These are phyloP conservation scores for Ommatoiulus sabulosus DNA, from an alignment of 2,888 invertebrate genomes.

Conservation along the genomic window DNA sequence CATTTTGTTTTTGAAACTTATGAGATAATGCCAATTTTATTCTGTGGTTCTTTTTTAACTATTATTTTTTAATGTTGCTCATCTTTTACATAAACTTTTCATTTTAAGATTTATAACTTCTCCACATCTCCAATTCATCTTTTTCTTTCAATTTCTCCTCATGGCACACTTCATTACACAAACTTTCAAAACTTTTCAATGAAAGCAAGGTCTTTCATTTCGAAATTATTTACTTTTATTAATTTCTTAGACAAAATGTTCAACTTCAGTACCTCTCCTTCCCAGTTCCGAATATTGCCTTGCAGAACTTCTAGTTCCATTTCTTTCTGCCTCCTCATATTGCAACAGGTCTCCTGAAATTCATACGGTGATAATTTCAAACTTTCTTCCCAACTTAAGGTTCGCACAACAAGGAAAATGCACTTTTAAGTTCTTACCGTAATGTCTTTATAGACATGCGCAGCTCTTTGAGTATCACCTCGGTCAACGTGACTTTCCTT, in stretches of 20 bases:
- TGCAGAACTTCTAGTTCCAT: slow-evolving; percentile 94
- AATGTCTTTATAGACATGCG: slow-evolving; percentile 94
- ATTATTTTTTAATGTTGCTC: too few relatives aligned
- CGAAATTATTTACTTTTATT: not conserved
- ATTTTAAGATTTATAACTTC: too few relatives aligned
- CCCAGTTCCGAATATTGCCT: slow-evolving; percentile 95
- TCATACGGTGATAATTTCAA: not conserved
- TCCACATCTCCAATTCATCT: too few relatives aligned
- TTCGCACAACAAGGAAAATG: not conserved
- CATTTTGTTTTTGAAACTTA: too few relatives aligned
- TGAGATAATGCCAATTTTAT: too few relatives aligned
- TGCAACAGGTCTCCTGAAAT: slow-evolving; percentile 83
- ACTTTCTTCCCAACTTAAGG: not conserved
- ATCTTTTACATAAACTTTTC: too few relatives aligned
- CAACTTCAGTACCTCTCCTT: slow-evolving; percentile 76
- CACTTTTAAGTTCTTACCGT: slow-evolving; percentile 75
- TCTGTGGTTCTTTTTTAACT: too few relatives aligned
- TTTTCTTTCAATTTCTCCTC: too few relatives aligned
- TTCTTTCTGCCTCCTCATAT: slow-evolving; percentile 92
- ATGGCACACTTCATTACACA: too few relatives aligned
- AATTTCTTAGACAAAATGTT: too few relatives aligned
- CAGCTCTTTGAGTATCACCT: slow-evolving; percentile 96
- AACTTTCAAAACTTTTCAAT: not conserved
- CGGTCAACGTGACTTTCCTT: slow-evolving; percentile 93
- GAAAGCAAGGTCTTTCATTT: not conserved